Evolutionary conservation across 2,113 vertebrate genomes (phyloP), one percentile per base, ranked within the genome.

Genomic region (Jacana jacana): DNA sequence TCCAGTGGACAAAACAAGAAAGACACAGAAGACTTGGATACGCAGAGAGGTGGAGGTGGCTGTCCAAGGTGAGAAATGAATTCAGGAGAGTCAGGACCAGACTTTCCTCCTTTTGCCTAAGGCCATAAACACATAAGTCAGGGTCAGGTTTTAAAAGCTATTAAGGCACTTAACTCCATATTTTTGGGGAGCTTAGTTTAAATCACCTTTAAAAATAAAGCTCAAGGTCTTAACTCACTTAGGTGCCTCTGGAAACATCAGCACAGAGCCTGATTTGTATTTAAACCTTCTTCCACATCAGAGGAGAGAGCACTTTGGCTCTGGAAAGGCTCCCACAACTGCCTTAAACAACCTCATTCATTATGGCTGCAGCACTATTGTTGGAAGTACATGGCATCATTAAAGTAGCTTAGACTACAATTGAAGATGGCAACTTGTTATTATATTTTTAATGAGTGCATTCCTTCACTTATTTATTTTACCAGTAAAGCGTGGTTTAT

Each of bases 381-480:
- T 44, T 93, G 90, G 91, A 95, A 93, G 76, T 91, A 98, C 97
- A 86, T 91, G 92, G 76, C 96, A 91, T 98, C 98, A 97, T 98
- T 98, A 98, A 81, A 88, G 93, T 69, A 58, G 88, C 92, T 97
- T 94, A 96, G 96, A 95, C 94, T 17, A 58, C 96, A 97, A 88
- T 65, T 97, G 97, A 98, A 97, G 96, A 97, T 95, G 95, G 96
- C 93, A 97, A 98, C 98, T 98, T 96, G 96, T 91, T 98, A 97
- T 97, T 92, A 87, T 82, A 61, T 97, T 98, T 97, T 97, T 97
- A 97, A 97, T 96, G 92, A 96, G 69, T 92, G 48, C 88, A 88
- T 96, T 97, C 77, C 77, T 89, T 88, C 88, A 91, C 79, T 96
- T 93, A 89, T 94, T 97, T 97, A 95, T 93, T 97, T 86, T 89